phyloP scores from a whole-genome alignment of 2,113 vertebrate genomes.

The Merops nubicus region DNA sequence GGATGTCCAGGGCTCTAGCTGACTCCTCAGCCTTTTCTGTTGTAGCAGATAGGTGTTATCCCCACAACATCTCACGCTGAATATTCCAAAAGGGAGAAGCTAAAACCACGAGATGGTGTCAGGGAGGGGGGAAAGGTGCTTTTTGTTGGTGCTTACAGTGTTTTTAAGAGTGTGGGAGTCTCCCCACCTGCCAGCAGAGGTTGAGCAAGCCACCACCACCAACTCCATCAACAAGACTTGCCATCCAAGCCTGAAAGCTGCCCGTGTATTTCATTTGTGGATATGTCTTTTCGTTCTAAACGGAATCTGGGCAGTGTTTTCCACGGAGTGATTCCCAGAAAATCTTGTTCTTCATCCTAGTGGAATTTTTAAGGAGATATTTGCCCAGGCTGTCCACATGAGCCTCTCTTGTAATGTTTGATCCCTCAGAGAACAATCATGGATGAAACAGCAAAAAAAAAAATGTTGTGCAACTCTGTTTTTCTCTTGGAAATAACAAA shows the following conservation, averaged over 20 bases:
- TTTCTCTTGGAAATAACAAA: slow-evolving; percentile 60
- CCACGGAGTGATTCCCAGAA: slow-evolving; percentile 45
- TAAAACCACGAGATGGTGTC: background rate
- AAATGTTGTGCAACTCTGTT: slow-evolving; percentile 60
- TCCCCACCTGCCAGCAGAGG: background rate
- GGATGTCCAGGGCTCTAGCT: background rate
- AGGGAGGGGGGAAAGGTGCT: background rate
- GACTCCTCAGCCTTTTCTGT: background rate
- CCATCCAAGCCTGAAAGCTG: background rate
- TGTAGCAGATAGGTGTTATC: background rate
- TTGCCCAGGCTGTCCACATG: slow-evolving; percentile 44
- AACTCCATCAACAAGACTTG: background rate
- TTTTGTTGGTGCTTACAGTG: background rate
- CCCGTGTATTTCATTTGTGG: background rate
- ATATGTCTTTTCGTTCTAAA: background rate
- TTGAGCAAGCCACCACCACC: no score
- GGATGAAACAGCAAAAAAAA: slow-evolving; percentile 33
- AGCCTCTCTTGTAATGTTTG: slow-evolving; percentile 31
- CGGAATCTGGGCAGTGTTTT: slow-evolving; percentile 1
- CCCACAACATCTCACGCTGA: background rate
- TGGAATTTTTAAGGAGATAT: slow-evolving; percentile 33
- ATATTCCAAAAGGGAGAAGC: background rate
- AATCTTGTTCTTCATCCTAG: slow-evolving; percentile 48
- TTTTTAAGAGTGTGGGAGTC: background rate
- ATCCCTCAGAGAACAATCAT: slow-evolving; percentile 61